Evolutionary conservation across 2,113 vertebrate genomes (phyloP).

Genomic region (Lota lota): DNA sequence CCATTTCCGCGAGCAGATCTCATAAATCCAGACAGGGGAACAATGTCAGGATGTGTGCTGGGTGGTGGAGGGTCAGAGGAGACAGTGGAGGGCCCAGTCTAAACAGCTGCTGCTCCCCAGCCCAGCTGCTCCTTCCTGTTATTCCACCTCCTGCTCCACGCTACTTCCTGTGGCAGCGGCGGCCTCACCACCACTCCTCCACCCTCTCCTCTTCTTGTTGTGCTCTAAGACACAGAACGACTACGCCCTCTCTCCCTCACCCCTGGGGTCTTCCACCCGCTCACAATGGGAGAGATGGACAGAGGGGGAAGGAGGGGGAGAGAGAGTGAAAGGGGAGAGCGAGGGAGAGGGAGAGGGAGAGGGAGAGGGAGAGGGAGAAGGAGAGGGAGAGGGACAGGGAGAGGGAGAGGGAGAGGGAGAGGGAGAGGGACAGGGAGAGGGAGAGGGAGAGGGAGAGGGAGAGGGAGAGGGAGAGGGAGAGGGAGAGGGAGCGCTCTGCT

Average conservation of each 20-base stretch:
- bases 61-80: conserved; percentile 54
- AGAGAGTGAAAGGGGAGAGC: too few relatives aligned
- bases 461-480: background rate
- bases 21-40: conserved; percentile 74
- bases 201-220: conserved; percentile 17
- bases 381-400: too few relatives aligned
- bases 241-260: too few relatives aligned
- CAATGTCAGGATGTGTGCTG: conserved; percentile 75
- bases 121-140: conserved; percentile 79
- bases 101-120: conserved; percentile 70
- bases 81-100: conserved; percentile 50
- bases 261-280: too few relatives aligned
- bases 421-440: too few relatives aligned
- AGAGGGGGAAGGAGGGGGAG: too few relatives aligned
- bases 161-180: conserved; percentile 60
- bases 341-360: too few relatives aligned
- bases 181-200: conserved; percentile 31
- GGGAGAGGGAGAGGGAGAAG: too few relatives aligned
- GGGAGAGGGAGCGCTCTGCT: conserved; percentile 25
- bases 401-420: too few relatives aligned
- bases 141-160: conserved; percentile 60
- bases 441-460: conserved; percentile 8
- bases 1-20: conserved; percentile 63
- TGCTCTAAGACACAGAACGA: background rate
- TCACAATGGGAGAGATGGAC: background rate